Evolutionary conservation across 2,113 vertebrate species (phyloP), one percentile per base, ranked within the genome.

Genomic region (Antennarius striatus): DNA sequence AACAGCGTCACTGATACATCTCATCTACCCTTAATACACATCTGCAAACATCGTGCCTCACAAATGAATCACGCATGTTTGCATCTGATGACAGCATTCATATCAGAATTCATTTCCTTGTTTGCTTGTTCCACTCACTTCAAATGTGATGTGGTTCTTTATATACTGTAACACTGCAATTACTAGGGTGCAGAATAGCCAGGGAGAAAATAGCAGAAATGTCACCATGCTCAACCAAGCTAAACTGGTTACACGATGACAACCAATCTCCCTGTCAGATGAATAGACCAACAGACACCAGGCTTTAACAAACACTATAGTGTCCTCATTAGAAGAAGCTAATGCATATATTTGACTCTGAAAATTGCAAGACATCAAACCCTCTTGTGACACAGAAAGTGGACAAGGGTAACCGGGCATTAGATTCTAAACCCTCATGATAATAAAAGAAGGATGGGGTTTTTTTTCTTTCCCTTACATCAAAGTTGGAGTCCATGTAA

Each of bases 211-310:
- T 42, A 55, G 71, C 63, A 79, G 75, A 86, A 88, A 86, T 82
- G 84, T 82, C 83, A 77, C 70, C 78, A 73, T 81, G 82, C 83
- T 83, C 55, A 43, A 62, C 56, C 52, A 69, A 75, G 81, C 82
- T 86, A 82, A 89, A 88, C 77, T 77, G 62, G 80, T 81, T 87
- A 86, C 87, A 82, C 36, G 67, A 80, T 68, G 76, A 88, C 80
- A 86, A 85, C 83, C 82, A 30, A 57, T 70, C 75, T 81, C 47
- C 42, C 71, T 70, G 75, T 89, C 86, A 75, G 79, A 86, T 60
- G 69, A 72, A 74, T 80, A 70, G 64, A 68, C 70, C 72, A 81
- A 84, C 77, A 75, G 76, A 76, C 74, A 22, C 54, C 68, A 16
- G 36, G 63, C 53, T 76, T 83, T 70, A 67, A 71, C 78, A 22